Percentiles rank a stretch among this genome's conserved stretches.
phyloP scores from a whole-genome alignment of 1,140 invertebrate species.

The Ruditapes philippinarum region DNA sequence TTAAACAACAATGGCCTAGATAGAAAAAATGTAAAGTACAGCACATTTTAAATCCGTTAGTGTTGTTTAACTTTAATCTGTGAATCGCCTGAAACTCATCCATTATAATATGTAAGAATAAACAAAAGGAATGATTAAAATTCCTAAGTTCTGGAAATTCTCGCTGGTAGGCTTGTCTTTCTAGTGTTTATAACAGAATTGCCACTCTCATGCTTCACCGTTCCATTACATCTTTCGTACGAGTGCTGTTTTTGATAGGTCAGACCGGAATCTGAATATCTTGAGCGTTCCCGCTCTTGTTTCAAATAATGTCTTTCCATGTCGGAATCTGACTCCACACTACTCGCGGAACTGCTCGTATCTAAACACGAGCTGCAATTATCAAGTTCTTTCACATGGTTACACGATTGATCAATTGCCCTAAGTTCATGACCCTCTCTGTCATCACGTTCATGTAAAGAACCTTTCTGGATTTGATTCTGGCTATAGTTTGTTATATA shows the following conservation, averaged over 20 bases:
- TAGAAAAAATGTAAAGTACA: too few relatives aligned
- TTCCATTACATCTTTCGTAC: neutral
- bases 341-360: neutral
- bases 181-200: neutral
- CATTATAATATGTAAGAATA: too few relatives aligned
- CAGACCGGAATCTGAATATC: neutral
- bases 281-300: neutral
- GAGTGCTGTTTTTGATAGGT: neutral
- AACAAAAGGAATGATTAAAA: neutral
- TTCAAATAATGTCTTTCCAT: too few relatives aligned
- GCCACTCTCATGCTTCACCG: neutral
- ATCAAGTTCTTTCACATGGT: slow-evolving; percentile 9
- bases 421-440: slow-evolving; percentile 42
- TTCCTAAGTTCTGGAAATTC: neutral
- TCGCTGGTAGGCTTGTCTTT: slow-evolving; percentile 26
- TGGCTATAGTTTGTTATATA: slow-evolving; percentile 47
- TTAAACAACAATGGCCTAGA: too few relatives aligned
- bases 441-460: neutral
- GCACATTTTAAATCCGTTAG: too few relatives aligned
- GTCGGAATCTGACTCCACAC: too few relatives aligned
- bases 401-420: neutral
- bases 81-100: slow-evolving; percentile 11
- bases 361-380: neutral
- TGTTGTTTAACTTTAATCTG: neutral
- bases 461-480: neutral